Conservation (phyloP, 1,140 invertebrate genomes). For the Delia radicum region DNA sequence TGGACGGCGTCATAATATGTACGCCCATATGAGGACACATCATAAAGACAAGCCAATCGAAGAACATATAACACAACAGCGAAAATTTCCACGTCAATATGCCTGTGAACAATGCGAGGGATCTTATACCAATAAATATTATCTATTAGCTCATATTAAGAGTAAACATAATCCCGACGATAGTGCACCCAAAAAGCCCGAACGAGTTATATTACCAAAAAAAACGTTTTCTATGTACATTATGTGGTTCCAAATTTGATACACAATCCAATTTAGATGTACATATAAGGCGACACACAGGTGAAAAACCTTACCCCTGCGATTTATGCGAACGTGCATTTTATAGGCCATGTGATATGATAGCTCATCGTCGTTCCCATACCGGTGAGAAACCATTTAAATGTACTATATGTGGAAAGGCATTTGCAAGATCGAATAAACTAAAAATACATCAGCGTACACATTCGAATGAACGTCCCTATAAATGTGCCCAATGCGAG, state of each 20-base stretch:
- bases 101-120: background rate
- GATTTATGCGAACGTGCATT: slow-evolving; percentile 13
- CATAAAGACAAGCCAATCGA: background rate
- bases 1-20: background rate
- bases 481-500: slow-evolving; percentile 59
- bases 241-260: slow-evolving; percentile 5
- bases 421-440: slow-evolving; percentile 1
- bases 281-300: slow-evolving; percentile 41
- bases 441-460: slow-evolving; percentile 13
- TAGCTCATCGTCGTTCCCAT: background rate
- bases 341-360: background rate
- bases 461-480: slow-evolving; percentile 45
- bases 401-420: slow-evolving; percentile 21
- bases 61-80: background rate
- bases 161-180: slow-evolving; percentile 4
- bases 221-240: slow-evolving; percentile 3
- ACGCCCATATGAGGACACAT: background rate
- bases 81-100: background rate
- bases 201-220: background rate
- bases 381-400: background rate
- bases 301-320: slow-evolving; percentile 42
- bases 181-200: background rate
- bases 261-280: slow-evolving; percentile 20
- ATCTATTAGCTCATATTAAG: background rate
- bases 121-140: background rate